These are phyloP conservation scores for Dasysyrphus tricinctus DNA, from an alignment of 2,888 invertebrate genomes.

Conservation along the genomic window DNA sequence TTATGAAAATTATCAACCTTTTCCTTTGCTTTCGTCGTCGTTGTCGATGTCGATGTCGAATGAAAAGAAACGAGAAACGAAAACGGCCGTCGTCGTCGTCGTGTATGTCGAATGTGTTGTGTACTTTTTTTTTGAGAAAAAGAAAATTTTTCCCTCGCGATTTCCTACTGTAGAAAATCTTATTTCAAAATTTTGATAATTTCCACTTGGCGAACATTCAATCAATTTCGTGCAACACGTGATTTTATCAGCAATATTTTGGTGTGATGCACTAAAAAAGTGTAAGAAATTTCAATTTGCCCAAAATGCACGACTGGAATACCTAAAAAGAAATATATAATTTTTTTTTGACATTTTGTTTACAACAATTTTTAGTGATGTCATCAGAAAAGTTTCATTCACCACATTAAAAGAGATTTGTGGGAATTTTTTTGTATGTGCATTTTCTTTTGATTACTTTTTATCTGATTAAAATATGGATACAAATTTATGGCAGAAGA, in stretches of 20 bases:
- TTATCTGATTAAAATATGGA: constrained; percentile 30
- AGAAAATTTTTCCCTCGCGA: constrained; percentile 73
- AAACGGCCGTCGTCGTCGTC: constrained; percentile 47
- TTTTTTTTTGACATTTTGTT: constrained; percentile 80
- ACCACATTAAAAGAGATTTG: constrained; percentile 52
- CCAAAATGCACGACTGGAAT: constrained; percentile 42
- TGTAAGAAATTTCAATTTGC: constrained; percentile 55
- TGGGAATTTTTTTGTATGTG: constrained; percentile 53
- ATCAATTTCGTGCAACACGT: constrained; percentile 72
- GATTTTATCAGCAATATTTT: constrained; percentile 53
- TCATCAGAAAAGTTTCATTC: constrained; percentile 82
- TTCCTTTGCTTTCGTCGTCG: constrained; percentile 34
- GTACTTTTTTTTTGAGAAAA: constrained; percentile 56
- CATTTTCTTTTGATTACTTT: constrained; percentile 55
- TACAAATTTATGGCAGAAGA: constrained; percentile 44
- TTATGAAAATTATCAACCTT: constrained; percentile 54
- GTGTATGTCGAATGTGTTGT: constrained; percentile 47
- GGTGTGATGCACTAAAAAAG: constrained; percentile 61
- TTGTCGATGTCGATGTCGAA: constrained; percentile 20
- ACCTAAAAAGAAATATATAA: constrained; percentile 47
- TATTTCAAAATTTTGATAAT: constrained; percentile 49
- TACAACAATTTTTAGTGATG: constrained; percentile 83
- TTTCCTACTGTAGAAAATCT: constrained; percentile 58
- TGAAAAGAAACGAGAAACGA: constrained; percentile 37
- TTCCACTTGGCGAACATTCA: constrained; percentile 50